Conservation (phyloP, 1,140 invertebrate genomes). For the Lycorma delicatula region DNA sequence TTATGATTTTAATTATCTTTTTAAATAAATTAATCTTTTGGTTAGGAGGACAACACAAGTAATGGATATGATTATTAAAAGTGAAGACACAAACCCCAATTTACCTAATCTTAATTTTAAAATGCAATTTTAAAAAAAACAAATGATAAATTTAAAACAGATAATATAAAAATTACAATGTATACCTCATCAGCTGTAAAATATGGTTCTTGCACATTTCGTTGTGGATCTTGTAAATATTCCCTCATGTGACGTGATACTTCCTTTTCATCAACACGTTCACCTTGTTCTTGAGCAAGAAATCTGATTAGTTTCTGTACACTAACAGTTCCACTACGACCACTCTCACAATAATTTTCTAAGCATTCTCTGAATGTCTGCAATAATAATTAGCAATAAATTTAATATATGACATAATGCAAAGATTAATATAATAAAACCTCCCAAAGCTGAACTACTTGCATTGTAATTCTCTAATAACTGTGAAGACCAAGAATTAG, state of each 20-base stretch:
- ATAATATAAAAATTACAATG: too few relatives aligned
- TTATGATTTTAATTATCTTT: too few relatives aligned
- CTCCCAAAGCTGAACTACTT: too few relatives aligned
- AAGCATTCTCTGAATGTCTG: constrained; percentile 52
- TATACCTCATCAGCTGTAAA: constrained; percentile 62
- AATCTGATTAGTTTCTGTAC: constrained; percentile 74
- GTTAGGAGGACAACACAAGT: too few relatives aligned
- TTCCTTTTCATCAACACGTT: constrained; percentile 52
- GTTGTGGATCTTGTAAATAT: constrained; percentile 64
- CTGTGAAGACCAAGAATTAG: too few relatives aligned
- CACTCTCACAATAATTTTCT: constrained; percentile 53
- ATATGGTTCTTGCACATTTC: constrained; percentile 73
- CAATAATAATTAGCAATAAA: too few relatives aligned
- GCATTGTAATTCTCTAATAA: too few relatives aligned
- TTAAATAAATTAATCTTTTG: too few relatives aligned
- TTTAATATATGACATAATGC: too few relatives aligned
- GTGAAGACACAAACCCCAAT: background rate
- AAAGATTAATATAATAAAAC: too few relatives aligned
- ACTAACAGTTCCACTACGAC: constrained; percentile 52
- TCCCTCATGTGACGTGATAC: constrained; percentile 67
- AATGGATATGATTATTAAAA: too few relatives aligned
- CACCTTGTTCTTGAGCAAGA: constrained; percentile 69
- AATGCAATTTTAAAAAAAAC: background rate
- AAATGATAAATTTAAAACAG: too few relatives aligned
- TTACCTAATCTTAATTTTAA: background rate